Evolutionary conservation across 1,140 invertebrate genomes (phyloP).

Genomic region (Fopius arisanus): DNA sequence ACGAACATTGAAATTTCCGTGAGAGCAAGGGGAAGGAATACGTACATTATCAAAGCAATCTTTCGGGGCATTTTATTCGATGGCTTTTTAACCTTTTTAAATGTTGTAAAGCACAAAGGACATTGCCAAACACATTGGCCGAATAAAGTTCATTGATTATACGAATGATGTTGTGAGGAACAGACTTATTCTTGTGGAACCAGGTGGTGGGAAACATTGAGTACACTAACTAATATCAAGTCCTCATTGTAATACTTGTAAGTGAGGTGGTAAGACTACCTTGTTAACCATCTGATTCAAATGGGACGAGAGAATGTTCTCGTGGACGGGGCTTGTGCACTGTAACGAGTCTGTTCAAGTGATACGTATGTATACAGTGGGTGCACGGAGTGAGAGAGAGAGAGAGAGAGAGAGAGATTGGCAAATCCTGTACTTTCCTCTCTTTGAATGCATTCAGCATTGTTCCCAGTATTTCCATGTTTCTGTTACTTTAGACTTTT

Average conservation of each 20-base stretch:
- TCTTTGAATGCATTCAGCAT: not conserved
- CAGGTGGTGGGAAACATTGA: not conserved
- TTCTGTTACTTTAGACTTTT: not conserved
- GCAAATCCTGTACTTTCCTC: not conserved
- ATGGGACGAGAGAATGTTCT: conserved; percentile 21
- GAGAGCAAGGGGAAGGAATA: not conserved
- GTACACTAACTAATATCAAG: not conserved
- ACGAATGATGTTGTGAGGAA: not conserved
- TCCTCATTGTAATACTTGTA: not conserved
- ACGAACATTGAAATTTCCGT: not conserved
- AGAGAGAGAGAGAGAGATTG: not conserved
- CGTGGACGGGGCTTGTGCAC: not conserved
- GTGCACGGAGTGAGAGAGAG: not conserved
- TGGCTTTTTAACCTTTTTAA: not conserved
- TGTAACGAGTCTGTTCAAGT: not conserved
- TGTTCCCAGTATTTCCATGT: not conserved
- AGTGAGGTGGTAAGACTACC: conserved; percentile 29
- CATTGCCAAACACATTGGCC: not conserved
- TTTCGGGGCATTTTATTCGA: not conserved
- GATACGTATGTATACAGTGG: not conserved
- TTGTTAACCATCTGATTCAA: conserved; percentile 41
- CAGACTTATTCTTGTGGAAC: not conserved
- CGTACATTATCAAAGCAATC: not conserved
- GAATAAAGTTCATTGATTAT: no score
- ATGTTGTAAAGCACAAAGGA: not conserved